Percentiles rank a stretch among this genome's conserved stretches.
These are phyloP conservation scores for Aproaerema taeniolella DNA, from an alignment of 2,888 invertebrate species.

Conservation along the genomic window DNA sequence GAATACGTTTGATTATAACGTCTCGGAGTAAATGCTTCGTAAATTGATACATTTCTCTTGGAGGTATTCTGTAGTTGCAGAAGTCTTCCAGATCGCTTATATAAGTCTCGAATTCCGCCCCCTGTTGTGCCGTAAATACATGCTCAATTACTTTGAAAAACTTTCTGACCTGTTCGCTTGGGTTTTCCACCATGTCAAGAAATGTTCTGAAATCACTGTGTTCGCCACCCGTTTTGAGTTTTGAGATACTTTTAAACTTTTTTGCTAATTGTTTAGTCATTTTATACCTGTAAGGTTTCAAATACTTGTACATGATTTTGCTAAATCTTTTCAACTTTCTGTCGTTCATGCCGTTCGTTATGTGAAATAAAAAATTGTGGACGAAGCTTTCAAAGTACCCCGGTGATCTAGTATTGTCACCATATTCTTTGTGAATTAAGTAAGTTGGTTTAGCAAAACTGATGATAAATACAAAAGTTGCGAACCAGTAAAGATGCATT, in stretches of 20 bases:
- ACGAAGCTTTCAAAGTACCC: slow-evolving; percentile 48
- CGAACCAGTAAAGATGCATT: no score
- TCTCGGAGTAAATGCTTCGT: no score
- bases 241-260: slow-evolving; percentile 30
- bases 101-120: no score
- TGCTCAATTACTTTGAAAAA: slow-evolving; percentile 45
- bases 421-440: no score
- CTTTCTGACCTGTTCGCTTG: slow-evolving; percentile 17
- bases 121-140: slow-evolving; percentile 36
- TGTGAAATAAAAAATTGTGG: slow-evolving; percentile 25
- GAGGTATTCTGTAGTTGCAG: no score
- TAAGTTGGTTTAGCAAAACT: no score
- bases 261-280: slow-evolving; percentile 31
- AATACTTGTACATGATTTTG: slow-evolving; percentile 27
- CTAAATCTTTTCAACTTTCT: slow-evolving; percentile 34
- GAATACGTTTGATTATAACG: no score
- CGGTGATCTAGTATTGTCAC: no score
- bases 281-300: slow-evolving; percentile 27
- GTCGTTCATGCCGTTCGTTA: slow-evolving; percentile 3
- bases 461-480: no score
- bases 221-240: slow-evolving; percentile 31
- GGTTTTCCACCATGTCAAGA: slow-evolving; percentile 25
- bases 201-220: slow-evolving; percentile 29
- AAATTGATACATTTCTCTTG: no score
- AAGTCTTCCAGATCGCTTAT: no score